Conservation (phyloP, 2,797 vertebrate species). For the Tamandua tetradactyla region DNA sequence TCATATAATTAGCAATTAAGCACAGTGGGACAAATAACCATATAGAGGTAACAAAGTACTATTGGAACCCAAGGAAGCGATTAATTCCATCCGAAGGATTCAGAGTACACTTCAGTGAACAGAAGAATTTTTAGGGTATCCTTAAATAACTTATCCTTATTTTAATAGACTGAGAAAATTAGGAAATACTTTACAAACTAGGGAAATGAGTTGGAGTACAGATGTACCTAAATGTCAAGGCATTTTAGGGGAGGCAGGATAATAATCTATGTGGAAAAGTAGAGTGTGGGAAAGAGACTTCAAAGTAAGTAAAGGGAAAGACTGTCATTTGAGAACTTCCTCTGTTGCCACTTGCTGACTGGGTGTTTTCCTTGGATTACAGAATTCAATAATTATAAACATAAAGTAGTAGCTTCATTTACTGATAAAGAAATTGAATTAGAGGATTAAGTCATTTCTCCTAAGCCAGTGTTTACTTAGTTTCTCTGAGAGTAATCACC, state of each 20-base stretch:
- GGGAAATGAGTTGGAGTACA: neutral
- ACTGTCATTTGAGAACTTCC: neutral
- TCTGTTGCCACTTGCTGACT: neutral
- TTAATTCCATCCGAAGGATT: neutral
- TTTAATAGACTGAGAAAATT: constrained; percentile 20
- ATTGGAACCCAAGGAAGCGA: neutral
- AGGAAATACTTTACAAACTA: constrained; percentile 18
- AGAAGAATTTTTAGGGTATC: neutral
- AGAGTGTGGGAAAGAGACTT: neutral
- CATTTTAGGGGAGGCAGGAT: neutral
- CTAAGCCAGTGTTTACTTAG: neutral
- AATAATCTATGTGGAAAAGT: neutral
- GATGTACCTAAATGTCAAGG: neutral
- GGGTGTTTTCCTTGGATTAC: neutral
- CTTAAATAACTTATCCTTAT: no score
- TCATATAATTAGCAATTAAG: neutral
- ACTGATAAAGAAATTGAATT: constrained; percentile 16
- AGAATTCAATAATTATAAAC: neutral
- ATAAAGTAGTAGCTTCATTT: neutral
- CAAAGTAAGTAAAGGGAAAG: neutral
- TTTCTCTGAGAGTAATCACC: constrained; percentile 35
- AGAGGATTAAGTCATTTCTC: neutral
- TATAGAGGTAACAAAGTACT: constrained; percentile 7
- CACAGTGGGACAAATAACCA: neutral
- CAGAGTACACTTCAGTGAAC: neutral